Percentiles rank a stretch among this genome's conserved stretches.
Evolutionary conservation across 2,797 vertebrate species (phyloP).

Genomic region (Darevskia mixta): DNA sequence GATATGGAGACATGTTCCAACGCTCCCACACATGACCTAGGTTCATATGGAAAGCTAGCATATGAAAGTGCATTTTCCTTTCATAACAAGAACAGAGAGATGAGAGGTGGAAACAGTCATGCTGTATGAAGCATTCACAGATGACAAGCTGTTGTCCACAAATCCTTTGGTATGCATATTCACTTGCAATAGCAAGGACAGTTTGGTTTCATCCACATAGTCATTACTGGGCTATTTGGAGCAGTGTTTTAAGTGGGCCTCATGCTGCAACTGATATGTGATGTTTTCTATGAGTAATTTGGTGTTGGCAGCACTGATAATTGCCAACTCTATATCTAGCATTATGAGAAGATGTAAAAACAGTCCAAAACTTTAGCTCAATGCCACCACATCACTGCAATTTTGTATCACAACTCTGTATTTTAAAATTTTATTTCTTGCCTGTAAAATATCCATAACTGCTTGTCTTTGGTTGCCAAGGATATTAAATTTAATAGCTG

Average conservation of each 20-base stretch:
- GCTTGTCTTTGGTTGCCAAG: slow-evolving; percentile 11
- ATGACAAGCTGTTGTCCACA: slow-evolving; percentile 10
- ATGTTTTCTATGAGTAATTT: slow-evolving; percentile 11
- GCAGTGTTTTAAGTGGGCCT: background rate
- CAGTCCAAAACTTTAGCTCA: fast-evolving
- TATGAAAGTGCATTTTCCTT: background rate
- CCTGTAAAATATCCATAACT: background rate
- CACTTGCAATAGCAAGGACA: background rate
- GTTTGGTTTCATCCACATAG: background rate
- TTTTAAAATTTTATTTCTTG: background rate
- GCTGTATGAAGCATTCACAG: background rate
- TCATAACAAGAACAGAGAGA: background rate
- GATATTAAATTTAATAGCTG: slow-evolving; percentile 1
- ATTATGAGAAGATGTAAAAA: slow-evolving; percentile 3
- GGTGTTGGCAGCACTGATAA: background rate
- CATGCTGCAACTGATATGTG: slow-evolving; percentile 1
- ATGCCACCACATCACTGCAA: background rate
- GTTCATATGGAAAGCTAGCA: background rate
- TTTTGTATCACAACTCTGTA: background rate
- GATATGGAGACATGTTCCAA: background rate
- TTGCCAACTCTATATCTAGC: slow-evolving; percentile 3
- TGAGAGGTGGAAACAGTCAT: background rate
- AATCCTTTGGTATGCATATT: background rate
- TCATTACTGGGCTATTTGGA: slow-evolving; percentile 8
- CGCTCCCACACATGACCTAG: background rate